Percentiles rank a stretch among this genome's conserved stretches.
Evolutionary conservation across 2,888 invertebrate species (phyloP).

Genomic region (Cyaniris semiargus): DNA sequence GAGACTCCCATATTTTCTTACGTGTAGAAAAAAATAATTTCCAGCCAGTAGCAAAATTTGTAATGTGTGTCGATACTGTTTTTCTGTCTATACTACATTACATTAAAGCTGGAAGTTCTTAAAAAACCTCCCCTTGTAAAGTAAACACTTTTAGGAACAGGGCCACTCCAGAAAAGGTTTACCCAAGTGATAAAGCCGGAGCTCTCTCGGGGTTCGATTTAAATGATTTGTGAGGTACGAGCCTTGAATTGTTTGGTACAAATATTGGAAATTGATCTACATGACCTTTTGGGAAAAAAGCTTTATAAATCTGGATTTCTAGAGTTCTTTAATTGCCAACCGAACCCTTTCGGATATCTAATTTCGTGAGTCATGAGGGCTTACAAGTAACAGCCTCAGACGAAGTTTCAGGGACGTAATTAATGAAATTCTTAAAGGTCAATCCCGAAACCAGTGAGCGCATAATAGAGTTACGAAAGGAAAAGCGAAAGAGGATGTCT

Average conservation of each 20-base stretch:
- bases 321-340: neutral
- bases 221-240: neutral
- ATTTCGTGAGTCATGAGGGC: neutral
- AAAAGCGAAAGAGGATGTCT: neutral
- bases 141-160: neutral
- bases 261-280: slow-evolving; percentile 5
- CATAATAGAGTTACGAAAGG: neutral
- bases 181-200: neutral
- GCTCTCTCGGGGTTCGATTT: neutral
- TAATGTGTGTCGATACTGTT: neutral
- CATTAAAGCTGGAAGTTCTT: neutral
- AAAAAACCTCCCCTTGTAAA: neutral
- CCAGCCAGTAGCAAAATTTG: no score
- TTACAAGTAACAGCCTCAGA: neutral
- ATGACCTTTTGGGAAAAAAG: neutral
- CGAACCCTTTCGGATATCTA: neutral
- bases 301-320: neutral
- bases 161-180: neutral
- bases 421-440: neutral
- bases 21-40: neutral
- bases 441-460: neutral
- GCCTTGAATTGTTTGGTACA: neutral
- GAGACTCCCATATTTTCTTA: neutral
- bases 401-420: neutral
- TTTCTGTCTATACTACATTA: neutral